These are phyloP conservation scores for Philopotamus ludificatus DNA, from an alignment of 1,140 invertebrate genomes.

Conservation along the genomic window DNA sequence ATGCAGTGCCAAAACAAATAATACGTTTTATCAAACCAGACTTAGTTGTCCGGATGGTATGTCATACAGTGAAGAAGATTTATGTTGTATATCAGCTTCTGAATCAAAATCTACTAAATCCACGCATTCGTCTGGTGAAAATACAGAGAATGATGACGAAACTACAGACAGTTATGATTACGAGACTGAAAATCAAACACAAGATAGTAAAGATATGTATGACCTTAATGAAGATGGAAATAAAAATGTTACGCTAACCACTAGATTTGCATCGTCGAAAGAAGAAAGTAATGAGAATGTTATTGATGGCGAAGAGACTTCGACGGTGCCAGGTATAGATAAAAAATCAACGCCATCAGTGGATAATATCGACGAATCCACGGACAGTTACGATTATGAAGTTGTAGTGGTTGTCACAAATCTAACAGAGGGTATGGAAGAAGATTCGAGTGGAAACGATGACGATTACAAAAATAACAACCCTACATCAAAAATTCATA, in stretches of 20 bases:
- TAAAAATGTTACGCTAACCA: no score
- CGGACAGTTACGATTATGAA: no score
- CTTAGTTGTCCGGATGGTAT: conserved; percentile 42
- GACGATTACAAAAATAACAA: not conserved
- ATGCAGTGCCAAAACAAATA: conserved; percentile 44
- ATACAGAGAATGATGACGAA: no score
- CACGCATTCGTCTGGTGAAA: no score
- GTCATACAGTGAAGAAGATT: conserved; percentile 20
- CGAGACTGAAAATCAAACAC: not conserved
- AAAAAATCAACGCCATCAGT: not conserved
- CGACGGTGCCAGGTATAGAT: no score
- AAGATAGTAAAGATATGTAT: not conserved
- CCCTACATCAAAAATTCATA: not conserved
- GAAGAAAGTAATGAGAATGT: no score
- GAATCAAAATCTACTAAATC: no score
- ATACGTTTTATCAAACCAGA: conserved; percentile 46
- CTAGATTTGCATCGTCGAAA: no score
- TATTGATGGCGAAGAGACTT: not conserved
- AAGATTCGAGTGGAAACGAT: not conserved
- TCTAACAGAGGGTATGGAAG: not conserved
- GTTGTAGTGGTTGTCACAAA: not conserved
- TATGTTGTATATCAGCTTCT: conserved; percentile 30
- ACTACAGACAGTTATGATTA: not conserved
- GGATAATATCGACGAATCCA: not conserved
- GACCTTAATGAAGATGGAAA: no score